These are phyloP conservation scores for Homalodisca vitripennis DNA, from an alignment of 1,140 invertebrate genomes.

Conservation along the genomic window DNA sequence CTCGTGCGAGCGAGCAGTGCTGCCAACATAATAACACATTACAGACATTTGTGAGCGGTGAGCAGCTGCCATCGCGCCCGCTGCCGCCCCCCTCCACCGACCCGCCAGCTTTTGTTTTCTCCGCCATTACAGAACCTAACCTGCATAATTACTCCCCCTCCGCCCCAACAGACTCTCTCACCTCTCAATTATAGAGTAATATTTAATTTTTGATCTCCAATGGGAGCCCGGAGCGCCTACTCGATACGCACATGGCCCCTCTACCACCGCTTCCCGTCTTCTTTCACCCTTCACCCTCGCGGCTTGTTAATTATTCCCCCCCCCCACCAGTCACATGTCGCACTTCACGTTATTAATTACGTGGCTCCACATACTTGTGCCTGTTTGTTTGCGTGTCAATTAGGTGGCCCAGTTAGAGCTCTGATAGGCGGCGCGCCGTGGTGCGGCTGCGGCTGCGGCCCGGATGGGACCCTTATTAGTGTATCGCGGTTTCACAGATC, in stretches of 20 bases:
- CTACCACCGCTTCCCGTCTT: background rate
- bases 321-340: background rate
- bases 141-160: slow-evolving; percentile 30
- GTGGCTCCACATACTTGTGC: background rate
- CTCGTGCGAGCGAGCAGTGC: background rate
- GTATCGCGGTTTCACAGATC: too few relatives aligned
- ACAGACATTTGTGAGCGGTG: background rate
- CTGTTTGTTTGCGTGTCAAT: background rate
- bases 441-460: too few relatives aligned
- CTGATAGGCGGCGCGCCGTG: too few relatives aligned
- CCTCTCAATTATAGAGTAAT: slow-evolving; percentile 30
- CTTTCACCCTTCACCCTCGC: too few relatives aligned
- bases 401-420: too few relatives aligned
- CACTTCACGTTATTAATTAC: background rate
- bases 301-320: background rate
- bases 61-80: background rate
- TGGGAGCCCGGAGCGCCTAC: background rate
- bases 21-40: slow-evolving; percentile 8
- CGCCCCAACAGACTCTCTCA: slow-evolving; percentile 1
- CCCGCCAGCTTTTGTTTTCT: slow-evolving; percentile 17
- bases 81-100: background rate
- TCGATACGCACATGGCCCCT: background rate
- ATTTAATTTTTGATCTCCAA: slow-evolving; percentile 32
- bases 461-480: too few relatives aligned
- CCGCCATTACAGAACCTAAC: slow-evolving; percentile 23